A percentile compares a stretch with the other conserved stretches of the same genome.
Evolutionary conservation across 2,888 invertebrate genomes (phyloP).

Genomic region (Pyrrhosoma nymphula): DNA sequence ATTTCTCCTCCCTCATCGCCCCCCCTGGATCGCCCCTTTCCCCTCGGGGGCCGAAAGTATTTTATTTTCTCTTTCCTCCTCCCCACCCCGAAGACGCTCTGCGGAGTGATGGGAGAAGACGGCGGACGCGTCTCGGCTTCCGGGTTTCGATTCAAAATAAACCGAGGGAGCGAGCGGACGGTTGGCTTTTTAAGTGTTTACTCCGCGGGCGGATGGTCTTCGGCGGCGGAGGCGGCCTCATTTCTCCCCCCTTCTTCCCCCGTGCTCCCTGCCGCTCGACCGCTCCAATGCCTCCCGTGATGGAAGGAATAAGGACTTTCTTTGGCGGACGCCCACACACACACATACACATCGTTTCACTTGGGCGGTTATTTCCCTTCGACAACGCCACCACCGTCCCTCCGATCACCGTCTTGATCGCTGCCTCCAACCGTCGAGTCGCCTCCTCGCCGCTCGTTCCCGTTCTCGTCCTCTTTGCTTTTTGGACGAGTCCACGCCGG

Average conservation of each 20-base stretch:
- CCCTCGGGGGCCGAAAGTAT: neutral
- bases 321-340: neutral
- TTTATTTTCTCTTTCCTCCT: neutral
- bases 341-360: neutral
- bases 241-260: neutral
- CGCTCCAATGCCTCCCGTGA: neutral
- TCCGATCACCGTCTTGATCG: neutral
- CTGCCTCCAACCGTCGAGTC: neutral
- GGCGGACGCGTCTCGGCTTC: neutral
- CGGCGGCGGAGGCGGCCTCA: neutral
- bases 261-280: neutral
- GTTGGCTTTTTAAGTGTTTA: neutral
- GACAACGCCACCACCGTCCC: neutral
- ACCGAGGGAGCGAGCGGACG: neutral
- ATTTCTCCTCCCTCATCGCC: neutral
- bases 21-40: neutral
- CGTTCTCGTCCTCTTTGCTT: neutral
- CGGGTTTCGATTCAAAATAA: slow-evolving; percentile 32
- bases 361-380: neutral
- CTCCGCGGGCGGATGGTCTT: slow-evolving; percentile 23
- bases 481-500: neutral
- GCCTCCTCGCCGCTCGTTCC: neutral
- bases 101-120: neutral
- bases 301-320: neutral
- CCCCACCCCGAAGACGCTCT: neutral